Base-by-base conservation (phyloP, 2,113 vertebrate species). In the Geococcyx californianus region DNA sequence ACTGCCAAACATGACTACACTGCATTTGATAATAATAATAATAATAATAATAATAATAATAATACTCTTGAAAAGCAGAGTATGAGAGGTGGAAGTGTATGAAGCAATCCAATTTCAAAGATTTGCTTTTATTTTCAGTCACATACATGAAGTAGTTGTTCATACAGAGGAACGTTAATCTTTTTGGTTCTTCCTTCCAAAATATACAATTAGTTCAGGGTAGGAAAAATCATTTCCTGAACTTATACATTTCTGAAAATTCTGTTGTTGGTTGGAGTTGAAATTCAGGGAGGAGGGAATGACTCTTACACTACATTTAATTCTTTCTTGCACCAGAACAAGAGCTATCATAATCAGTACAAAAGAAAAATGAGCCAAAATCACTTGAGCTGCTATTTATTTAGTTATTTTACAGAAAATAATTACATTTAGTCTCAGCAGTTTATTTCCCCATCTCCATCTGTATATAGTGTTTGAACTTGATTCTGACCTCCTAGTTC, bases 61-160 rank as follows among this genome's bases (percentile, higher is more conserved):
- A 42, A 6, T 21, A 45, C 24, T 60, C 45, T 45, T 54, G 55
- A 44, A 62, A 80, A 88, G 12, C 29, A 70, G 31, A 1, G 16
- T 42, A 60, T 59, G 47, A 47, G 67, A 73, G 29, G 13, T 69
- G 64, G 60, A 82, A 54, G 51, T 33, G 9, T 64, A 36, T 33
- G 59, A 89, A 64, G 59, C 45, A 85, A 45, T 24, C n/a, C 28
- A 34, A 84, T 80, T 87, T 94, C 52, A 83, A 89, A 93, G 80
- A 51, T 95, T 97, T 97, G 31, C 92, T 97, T 98, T 98, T 98
- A 98, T 98, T 99, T 98, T 98, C 97, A 98, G 81, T 98, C 98
- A 98, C 97, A 98, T 98, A 98, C 97, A 98, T 96, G 97, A 95
- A 76, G 56, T 85, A 98, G 96, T 98, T 98, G 96, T 98, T 98